Evolutionary conservation across 2,797 vertebrate genomes (phyloP).

Genomic region (Lacerta viridis): DNA sequence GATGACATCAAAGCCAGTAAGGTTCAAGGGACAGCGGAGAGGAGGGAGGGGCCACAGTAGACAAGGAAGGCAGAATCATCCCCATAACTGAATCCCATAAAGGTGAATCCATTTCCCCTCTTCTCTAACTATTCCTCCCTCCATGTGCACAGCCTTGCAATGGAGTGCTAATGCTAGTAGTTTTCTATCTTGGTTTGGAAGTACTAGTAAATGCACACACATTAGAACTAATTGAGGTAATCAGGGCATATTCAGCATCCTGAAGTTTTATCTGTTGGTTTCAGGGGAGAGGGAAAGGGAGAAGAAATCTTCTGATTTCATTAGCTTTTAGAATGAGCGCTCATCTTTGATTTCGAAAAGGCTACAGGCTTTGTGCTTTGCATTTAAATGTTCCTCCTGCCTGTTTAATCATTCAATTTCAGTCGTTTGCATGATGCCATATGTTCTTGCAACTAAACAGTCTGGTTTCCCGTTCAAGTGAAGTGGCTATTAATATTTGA

Average conservation of each 20-base stretch:
- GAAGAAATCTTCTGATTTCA: constrained; percentile 70
- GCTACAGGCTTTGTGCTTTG: constrained; percentile 59
- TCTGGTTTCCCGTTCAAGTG: constrained; percentile 69
- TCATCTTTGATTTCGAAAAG: constrained; percentile 71
- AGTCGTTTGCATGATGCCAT: constrained; percentile 74
- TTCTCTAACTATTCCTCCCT: neutral
- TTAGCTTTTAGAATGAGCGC: constrained; percentile 73
- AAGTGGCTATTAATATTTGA: constrained; percentile 69
- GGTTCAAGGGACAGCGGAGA: neutral
- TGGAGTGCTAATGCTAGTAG: constrained; percentile 27
- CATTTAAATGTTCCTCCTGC: constrained; percentile 71
- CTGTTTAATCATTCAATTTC: constrained; percentile 75
- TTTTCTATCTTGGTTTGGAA: constrained; percentile 17
- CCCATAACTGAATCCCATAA: neutral
- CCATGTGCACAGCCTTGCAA: neutral
- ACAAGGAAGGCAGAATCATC: neutral
- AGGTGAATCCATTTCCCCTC: neutral
- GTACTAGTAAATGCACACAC: constrained; percentile 49
- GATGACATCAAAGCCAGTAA: neutral
- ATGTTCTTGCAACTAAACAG: constrained; percentile 73
- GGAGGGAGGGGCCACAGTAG: too few relatives aligned
- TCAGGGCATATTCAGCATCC: constrained; percentile 56
- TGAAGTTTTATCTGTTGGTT: constrained; percentile 61
- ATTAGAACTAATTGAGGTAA: constrained; percentile 65
- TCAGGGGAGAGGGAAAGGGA: neutral